phyloP scores from a whole-genome alignment of 53 echinoderm and acorn worm species.

The Mesocentrotus franciscanus region DNA sequence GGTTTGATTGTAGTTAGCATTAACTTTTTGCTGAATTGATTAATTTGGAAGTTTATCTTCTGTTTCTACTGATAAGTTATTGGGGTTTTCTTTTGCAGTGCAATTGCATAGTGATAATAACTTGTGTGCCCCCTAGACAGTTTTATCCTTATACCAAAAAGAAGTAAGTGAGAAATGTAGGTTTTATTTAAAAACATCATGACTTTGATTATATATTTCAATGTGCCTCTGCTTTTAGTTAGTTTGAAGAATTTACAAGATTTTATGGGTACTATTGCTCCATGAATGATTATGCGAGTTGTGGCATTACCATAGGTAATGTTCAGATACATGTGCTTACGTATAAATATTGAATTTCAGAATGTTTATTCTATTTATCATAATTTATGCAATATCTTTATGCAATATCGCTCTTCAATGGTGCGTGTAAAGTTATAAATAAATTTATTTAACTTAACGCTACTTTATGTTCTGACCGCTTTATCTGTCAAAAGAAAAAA shows the following conservation, averaged over 20 bases:
- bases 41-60: no score
- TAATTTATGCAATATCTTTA: slow-evolving; percentile 20
- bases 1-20: no score
- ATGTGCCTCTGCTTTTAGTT: background rate
- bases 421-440: slow-evolving; percentile 29
- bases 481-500: background rate
- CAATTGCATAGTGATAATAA: background rate
- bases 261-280: background rate
- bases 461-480: background rate
- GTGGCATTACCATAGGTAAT: background rate
- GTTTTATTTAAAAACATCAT: no score
- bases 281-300: background rate
- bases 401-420: background rate
- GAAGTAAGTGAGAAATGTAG: background rate
- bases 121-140: background rate
- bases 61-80: background rate
- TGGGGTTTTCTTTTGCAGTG: background rate
- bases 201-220: background rate
- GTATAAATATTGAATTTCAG: slow-evolving; percentile 5
- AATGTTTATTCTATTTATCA: slow-evolving; percentile 21
- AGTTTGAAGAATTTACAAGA: background rate
- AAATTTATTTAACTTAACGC: background rate
- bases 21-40: no score
- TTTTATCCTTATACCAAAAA: background rate
- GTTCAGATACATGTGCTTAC: background rate